phyloP scores from a whole-genome alignment of 1,140 invertebrate genomes.

The Drosophila kurseongensis region DNA sequence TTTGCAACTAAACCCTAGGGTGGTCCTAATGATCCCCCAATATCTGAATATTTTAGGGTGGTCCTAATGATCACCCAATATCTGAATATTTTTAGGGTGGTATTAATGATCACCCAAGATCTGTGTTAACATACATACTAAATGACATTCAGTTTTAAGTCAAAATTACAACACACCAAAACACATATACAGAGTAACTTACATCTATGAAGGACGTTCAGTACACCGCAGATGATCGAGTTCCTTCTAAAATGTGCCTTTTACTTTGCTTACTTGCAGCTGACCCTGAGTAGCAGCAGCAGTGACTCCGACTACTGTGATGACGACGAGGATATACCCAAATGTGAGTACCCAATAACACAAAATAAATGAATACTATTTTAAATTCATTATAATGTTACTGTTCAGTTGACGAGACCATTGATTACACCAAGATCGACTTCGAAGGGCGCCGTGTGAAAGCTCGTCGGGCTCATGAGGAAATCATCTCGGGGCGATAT shows the following conservation, averaged over 20 bases:
- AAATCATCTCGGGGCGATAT: conserved; percentile 83
- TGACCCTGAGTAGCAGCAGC: conserved; percentile 77
- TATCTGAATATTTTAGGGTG: too few relatives aligned
- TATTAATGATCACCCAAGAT: too few relatives aligned
- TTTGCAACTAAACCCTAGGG: too few relatives aligned
- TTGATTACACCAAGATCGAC: conserved; percentile 83
- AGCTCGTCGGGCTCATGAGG: conserved; percentile 80
- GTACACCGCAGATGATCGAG: conserved; percentile 9
- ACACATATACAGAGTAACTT: neutral
- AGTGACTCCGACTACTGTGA: conserved; percentile 82
- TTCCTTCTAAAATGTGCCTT: conserved; percentile 2
- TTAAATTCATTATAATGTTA: neutral
- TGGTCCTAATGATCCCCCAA: too few relatives aligned
- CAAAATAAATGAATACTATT: neutral
- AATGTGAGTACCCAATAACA: conserved; percentile 49
- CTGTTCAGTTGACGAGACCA: conserved; percentile 72
- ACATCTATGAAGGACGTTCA: too few relatives aligned
- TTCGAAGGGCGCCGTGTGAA: conserved; percentile 80
- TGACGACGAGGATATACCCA: conserved; percentile 77
- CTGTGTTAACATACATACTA: too few relatives aligned
- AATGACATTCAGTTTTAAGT: neutral
- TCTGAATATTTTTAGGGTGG: too few relatives aligned
- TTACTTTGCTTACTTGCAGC: conserved; percentile 42
- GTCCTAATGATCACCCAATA: too few relatives aligned
- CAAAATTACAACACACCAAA: neutral